A percentile compares a stretch with the other conserved stretches of the same genome.
Conservation (phyloP, 2,888 invertebrate species). For the Acanthopleura granulata region DNA sequence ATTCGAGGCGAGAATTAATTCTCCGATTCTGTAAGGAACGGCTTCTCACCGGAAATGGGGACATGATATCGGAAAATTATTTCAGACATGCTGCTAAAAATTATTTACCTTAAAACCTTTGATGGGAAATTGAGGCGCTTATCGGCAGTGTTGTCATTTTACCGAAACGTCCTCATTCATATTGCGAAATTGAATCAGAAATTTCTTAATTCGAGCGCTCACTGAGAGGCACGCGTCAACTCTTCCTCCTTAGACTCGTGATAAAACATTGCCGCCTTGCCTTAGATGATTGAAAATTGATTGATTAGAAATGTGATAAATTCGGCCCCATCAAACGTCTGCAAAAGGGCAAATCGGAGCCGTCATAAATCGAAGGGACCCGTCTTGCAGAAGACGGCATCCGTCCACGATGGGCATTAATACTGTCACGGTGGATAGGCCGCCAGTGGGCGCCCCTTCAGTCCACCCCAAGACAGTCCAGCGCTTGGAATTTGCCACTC, state of each 20-base stretch:
- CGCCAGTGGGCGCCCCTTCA: too few species aligned
- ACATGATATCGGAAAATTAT: constrained; percentile 19
- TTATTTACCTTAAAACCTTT: constrained; percentile 18
- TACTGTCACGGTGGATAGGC: too few species aligned
- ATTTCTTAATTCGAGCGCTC: neutral
- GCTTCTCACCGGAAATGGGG: constrained; percentile 4
- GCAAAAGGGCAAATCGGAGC: too few species aligned
- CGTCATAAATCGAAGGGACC: too few species aligned
- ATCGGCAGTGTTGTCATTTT: constrained; percentile 9
- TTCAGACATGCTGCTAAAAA: constrained; percentile 14
- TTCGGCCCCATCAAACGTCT: neutral
- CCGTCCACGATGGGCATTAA: too few species aligned
- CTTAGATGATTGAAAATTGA: constrained; percentile 1
- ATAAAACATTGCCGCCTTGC: neutral
- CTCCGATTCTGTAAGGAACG: neutral
- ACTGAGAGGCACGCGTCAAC: neutral
- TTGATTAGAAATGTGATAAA: constrained; percentile 2
- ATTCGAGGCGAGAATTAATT: neutral
- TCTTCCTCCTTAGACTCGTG: neutral
- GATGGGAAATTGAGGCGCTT: constrained; percentile 19
- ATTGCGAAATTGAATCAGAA: constrained; percentile 17
- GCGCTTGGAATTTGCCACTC: too few species aligned
- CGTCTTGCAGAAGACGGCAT: too few species aligned
- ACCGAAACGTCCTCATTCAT: constrained; percentile 2
- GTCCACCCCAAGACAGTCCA: too few species aligned